These are phyloP conservation scores for Characodon lateralis DNA, from an alignment of 2,797 vertebrate species.

Conservation along the genomic window DNA sequence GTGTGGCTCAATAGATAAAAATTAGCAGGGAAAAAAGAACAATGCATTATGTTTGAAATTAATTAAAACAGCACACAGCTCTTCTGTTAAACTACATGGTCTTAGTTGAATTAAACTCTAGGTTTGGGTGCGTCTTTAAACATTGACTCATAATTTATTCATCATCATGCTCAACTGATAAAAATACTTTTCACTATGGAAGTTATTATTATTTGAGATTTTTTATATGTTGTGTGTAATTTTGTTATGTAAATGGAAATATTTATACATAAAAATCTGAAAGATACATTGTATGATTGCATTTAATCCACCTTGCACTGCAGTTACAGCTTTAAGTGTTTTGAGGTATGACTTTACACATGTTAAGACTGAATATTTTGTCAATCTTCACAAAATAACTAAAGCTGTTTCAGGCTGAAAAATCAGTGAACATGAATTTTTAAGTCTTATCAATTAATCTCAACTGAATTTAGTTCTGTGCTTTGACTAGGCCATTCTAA, in stretches of 20 bases:
- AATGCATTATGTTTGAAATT: constrained; percentile 45
- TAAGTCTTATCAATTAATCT: background rate
- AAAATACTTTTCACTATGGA: background rate
- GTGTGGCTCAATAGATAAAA: constrained; percentile 34
- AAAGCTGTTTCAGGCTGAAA: background rate
- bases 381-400: background rate
- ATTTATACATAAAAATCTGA: no score
- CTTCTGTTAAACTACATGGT: constrained; percentile 28
- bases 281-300: no score
- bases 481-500: background rate
- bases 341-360: background rate
- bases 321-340: no score
- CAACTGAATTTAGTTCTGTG: background rate
- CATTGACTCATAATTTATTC: constrained; percentile 29
- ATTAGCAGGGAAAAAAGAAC: constrained; percentile 21
- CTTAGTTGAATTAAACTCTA: constrained; percentile 45
- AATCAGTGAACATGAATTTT: background rate
- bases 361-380: background rate
- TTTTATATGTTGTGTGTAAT: background rate
- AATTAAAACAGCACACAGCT: constrained; percentile 27
- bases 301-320: no score
- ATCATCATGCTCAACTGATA: constrained; percentile 50
- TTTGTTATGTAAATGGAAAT: background rate
- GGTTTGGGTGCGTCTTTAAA: constrained; percentile 23
- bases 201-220: background rate